Evolutionary conservation across 1,140 invertebrate genomes (phyloP).

Genomic region (Trichonephila inaurata): DNA sequence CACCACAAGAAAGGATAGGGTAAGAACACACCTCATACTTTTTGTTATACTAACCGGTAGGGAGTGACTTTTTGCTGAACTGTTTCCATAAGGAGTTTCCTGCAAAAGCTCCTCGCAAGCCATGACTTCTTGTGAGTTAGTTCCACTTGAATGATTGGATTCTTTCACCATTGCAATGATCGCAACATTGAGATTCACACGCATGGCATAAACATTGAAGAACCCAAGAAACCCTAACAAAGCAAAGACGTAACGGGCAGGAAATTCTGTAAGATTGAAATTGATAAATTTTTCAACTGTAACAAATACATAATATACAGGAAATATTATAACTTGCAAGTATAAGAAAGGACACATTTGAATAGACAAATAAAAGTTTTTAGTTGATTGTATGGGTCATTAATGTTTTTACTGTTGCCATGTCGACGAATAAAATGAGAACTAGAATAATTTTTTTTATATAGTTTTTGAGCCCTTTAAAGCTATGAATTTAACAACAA

Average conservation of each 20-base stretch:
- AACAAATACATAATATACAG: too few relatives aligned
- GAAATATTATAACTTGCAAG: too few relatives aligned
- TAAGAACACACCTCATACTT: neutral
- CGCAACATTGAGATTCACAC: slow-evolving; percentile 59
- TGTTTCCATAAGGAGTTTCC: neutral
- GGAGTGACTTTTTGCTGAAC: neutral
- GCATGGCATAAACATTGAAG: slow-evolving; percentile 56
- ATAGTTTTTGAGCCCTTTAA: too few relatives aligned
- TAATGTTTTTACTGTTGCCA: too few relatives aligned
- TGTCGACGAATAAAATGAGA: too few relatives aligned
- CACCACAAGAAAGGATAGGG: too few relatives aligned
- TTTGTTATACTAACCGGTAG: neutral
- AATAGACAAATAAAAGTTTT: too few relatives aligned
- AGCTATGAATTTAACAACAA: too few relatives aligned
- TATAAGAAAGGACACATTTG: too few relatives aligned
- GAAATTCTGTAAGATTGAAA: neutral
- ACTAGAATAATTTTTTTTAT: too few relatives aligned
- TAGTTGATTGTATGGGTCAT: too few relatives aligned
- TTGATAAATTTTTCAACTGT: too few relatives aligned
- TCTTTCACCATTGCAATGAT: slow-evolving; percentile 51
- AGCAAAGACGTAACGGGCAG: neutral
- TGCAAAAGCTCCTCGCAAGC: neutral
- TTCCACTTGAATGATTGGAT: neutral
- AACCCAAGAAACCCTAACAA: slow-evolving; percentile 79
- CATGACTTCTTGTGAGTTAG: neutral